Percentiles rank a stretch among this genome's conserved stretches.
phyloP scores from a whole-genome alignment of 1,140 invertebrate genomes.

The Neodiprion lecontei region DNA sequence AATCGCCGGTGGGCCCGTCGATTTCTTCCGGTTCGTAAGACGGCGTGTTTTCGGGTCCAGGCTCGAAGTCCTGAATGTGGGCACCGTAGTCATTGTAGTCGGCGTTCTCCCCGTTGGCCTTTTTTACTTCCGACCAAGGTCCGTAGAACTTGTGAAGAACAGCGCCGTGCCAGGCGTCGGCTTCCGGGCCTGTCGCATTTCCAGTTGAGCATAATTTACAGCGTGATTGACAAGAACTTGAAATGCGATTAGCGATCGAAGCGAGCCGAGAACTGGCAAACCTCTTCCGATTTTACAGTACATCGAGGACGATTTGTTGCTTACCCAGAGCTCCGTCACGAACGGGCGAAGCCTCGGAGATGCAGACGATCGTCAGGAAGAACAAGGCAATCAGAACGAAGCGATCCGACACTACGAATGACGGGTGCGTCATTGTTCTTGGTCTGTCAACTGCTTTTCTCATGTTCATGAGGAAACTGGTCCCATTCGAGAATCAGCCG shows the following conservation, averaged over 20 bases:
- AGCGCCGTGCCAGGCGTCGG: neutral
- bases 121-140: neutral
- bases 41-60: neutral
- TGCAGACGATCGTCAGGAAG: neutral
- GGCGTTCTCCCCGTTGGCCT: constrained; percentile 3
- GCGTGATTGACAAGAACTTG: too few species aligned
- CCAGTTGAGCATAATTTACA: too few species aligned
- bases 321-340: neutral
- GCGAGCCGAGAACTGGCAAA: too few species aligned
- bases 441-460: neutral
- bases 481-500: neutral
- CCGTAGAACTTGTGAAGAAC: neutral
- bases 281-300: too few species aligned
- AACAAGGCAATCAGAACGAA: neutral
- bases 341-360: neutral
- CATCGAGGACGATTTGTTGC: neutral
- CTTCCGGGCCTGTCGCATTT: neutral
- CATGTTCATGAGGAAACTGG: neutral
- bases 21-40: neutral
- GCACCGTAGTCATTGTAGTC: constrained; percentile 9
- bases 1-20: neutral
- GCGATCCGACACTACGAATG: neutral
- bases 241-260: too few species aligned
- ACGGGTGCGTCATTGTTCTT: neutral
- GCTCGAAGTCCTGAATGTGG: neutral